phyloP scores from a whole-genome alignment of 2,113 vertebrate genomes.

The Sylvilagus bachmani region DNA sequence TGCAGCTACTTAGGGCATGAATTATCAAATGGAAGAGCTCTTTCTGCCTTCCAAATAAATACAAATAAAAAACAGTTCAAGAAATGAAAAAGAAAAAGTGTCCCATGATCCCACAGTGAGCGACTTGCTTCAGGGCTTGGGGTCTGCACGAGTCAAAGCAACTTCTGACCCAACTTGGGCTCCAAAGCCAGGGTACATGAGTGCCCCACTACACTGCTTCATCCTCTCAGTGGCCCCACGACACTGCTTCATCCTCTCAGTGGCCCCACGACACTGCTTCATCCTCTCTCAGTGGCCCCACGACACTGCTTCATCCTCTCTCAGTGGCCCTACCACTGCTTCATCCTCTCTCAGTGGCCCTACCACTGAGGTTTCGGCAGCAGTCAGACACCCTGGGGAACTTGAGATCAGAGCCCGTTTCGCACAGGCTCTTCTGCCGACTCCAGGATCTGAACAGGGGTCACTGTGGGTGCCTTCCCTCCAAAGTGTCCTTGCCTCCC shows the following conservation, averaged over 20 bases:
- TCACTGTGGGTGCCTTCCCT: not conserved
- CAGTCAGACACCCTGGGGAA: fast-evolving
- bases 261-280: too few relatives aligned
- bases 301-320: fast-evolving
- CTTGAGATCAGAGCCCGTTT: not conserved
- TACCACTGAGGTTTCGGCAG: not conserved
- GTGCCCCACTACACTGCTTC: fast-evolving
- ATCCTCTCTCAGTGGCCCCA: not conserved
- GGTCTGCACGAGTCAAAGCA: not conserved
- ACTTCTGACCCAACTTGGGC: not conserved
- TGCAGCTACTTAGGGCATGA: too few relatives aligned
- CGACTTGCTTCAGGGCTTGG: not conserved
- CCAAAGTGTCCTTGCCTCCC: not conserved
- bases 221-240: not conserved
- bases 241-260: not conserved
- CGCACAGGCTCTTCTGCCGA: not conserved
- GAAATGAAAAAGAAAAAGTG: too few relatives aligned
- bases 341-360: not conserved
- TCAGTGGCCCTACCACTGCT: too few relatives aligned
- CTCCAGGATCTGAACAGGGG: not conserved
- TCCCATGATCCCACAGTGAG: too few relatives aligned
- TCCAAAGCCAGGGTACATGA: not conserved
- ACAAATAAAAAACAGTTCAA: too few relatives aligned
- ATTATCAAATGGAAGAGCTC: too few relatives aligned
- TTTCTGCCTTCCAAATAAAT: too few relatives aligned